These are phyloP conservation scores for Muntiacus reevesi DNA, from an alignment of 2,113 vertebrate genomes.

Conservation along the genomic window DNA sequence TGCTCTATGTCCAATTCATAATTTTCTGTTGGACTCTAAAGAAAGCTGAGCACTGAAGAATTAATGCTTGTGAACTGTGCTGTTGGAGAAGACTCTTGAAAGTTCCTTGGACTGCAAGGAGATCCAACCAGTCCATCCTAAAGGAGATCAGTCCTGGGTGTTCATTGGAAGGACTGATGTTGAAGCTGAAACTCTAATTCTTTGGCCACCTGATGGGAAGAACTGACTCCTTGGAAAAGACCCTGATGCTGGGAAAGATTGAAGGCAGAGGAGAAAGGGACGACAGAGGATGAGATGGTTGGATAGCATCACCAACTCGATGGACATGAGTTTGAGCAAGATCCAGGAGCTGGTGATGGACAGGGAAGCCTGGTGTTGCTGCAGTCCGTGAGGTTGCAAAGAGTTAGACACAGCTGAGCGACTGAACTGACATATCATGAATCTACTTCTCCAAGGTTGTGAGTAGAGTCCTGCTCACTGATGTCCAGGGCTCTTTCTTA, in stretches of 20 bases:
- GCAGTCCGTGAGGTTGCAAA: neutral
- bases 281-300: neutral
- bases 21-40: neutral
- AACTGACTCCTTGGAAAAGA: neutral
- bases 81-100: neutral
- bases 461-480: fast-evolving
- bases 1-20: fast-evolving
- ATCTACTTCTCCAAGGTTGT: neutral
- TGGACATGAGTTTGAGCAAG: neutral
- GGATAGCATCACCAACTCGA: neutral
- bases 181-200: neutral
- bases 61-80: neutral
- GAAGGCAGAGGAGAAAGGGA: neutral
- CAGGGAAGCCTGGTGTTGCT: neutral
- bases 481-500: neutral
- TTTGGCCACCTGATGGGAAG: neutral
- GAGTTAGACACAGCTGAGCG: fast-evolving
- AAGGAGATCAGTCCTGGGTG: neutral
- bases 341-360: neutral
- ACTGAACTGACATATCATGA: neutral
- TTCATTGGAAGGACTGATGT: neutral
- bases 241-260: neutral
- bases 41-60: neutral
- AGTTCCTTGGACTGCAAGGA: neutral
- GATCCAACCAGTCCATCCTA: neutral